Conservation (phyloP, 2,113 vertebrate species). For the Castor canadensis region DNA sequence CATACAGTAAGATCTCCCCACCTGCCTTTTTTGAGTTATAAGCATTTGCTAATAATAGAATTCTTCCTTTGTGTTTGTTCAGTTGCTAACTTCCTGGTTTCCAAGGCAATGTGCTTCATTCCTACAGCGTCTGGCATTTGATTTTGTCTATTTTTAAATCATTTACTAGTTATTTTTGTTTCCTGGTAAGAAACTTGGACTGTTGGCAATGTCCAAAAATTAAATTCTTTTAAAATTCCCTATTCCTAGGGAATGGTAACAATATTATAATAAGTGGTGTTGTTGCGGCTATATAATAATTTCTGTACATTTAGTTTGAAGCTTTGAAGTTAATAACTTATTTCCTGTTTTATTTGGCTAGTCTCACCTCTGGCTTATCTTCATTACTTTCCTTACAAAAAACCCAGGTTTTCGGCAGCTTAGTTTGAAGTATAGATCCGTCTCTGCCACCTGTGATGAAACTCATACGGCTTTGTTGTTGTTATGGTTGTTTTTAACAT, state of each 20-base stretch:
- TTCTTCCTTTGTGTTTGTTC: slow-evolving; percentile 65
- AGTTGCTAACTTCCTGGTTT: slow-evolving; percentile 70
- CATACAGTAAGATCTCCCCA: slow-evolving; percentile 44
- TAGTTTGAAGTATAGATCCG: slow-evolving; percentile 15
- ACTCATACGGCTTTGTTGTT: background rate
- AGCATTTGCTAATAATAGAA: slow-evolving; percentile 69
- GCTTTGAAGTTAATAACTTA: slow-evolving; percentile 30
- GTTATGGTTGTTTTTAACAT: too few relatives aligned
- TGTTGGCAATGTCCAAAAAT: slow-evolving; percentile 40
- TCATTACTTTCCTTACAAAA: slow-evolving; percentile 24
- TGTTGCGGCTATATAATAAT: slow-evolving; percentile 1
- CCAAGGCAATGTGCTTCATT: slow-evolving; percentile 66
- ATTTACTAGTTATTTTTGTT: slow-evolving; percentile 53
- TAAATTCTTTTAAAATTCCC: slow-evolving; percentile 44
- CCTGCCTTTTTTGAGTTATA: slow-evolving; percentile 64
- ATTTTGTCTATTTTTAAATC: slow-evolving; percentile 73
- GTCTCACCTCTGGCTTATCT: background rate
- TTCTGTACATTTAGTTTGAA: background rate
- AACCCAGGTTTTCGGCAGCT: background rate
- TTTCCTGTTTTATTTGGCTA: slow-evolving; percentile 39
- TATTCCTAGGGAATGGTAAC: background rate
- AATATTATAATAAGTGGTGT: slow-evolving; percentile 17
- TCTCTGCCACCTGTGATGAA: slow-evolving; percentile 15
- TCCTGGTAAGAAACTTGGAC: slow-evolving; percentile 52
- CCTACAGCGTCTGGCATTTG: slow-evolving; percentile 48